phyloP scores from a whole-genome alignment of 2,888 invertebrate species.

The Tridacna crocea region DNA sequence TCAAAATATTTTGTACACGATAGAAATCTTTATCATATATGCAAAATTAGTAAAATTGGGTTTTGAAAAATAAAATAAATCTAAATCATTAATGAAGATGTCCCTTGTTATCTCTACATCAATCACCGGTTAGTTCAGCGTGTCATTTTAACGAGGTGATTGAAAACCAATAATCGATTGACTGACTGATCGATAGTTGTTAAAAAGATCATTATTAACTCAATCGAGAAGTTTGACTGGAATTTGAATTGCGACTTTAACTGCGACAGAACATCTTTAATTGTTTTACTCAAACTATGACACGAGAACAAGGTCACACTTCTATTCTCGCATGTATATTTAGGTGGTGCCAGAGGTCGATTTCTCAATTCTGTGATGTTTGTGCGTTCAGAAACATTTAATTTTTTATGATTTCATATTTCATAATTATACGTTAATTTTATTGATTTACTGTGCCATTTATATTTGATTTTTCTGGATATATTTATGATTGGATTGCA shows the following conservation, averaged over 20 bases:
- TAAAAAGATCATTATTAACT: conserved; percentile 30
- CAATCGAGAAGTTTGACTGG: conserved; percentile 39
- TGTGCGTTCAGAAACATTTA: no score
- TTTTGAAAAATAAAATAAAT: not conserved
- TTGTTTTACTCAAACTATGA: conserved; percentile 23
- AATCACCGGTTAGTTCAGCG: conserved; percentile 1
- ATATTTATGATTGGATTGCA: no score
- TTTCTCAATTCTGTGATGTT: no score
- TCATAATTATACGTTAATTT: no score
- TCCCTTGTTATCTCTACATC: not conserved
- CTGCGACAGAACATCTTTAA: conserved; percentile 13
- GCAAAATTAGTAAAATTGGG: no score
- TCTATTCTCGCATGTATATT: not conserved
- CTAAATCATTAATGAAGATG: conserved; percentile 5
- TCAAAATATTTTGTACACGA: no score
- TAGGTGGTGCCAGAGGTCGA: no score
- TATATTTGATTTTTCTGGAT: no score
- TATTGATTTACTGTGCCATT: no score
- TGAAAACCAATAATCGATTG: conserved; percentile 16
- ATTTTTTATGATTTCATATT: no score
- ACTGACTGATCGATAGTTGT: conserved; percentile 12
- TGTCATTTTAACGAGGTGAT: conserved; percentile 20
- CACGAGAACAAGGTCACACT: conserved; percentile 14
- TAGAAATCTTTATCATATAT: no score
- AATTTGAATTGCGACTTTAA: conserved; percentile 44